phyloP scores from a whole-genome alignment of 2,888 invertebrate genomes.

The Pandemis corylana region DNA sequence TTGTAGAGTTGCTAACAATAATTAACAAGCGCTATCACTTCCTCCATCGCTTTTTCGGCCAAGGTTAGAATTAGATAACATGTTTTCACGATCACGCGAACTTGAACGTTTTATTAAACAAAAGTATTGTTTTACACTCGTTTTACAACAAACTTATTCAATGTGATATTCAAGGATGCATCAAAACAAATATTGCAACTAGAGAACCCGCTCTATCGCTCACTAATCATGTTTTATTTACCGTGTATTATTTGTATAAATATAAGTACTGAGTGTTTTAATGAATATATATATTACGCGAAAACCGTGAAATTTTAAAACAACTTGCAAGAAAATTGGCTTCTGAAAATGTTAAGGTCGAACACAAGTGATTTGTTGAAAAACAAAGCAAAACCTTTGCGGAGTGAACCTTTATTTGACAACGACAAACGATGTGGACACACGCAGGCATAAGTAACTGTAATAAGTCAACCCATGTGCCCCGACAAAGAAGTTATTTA shows the following conservation, averaged over 20 bases:
- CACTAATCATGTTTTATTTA: too few relatives aligned
- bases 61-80: constrained; percentile 14
- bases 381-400: constrained; percentile 31
- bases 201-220: too few relatives aligned
- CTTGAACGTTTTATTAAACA: constrained; percentile 4
- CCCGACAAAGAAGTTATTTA: constrained; percentile 27
- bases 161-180: too few relatives aligned
- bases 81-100: constrained; percentile 17
- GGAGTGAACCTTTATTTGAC: constrained; percentile 31
- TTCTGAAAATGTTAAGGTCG: neutral
- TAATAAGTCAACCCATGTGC: constrained; percentile 28
- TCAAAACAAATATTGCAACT: too few relatives aligned
- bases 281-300: neutral
- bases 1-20: neutral
- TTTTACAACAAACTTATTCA: neutral
- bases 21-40: neutral
- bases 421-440: constrained; percentile 33
- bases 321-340: neutral
- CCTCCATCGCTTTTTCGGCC: constrained; percentile 2
- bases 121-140: neutral
- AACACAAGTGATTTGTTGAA: constrained; percentile 12
- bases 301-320: neutral
- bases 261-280: too few relatives aligned
- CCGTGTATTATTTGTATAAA: too few relatives aligned
- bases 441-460: constrained; percentile 13